phyloP scores from a whole-genome alignment of 2,888 invertebrate species.

The Aethes cnicana region DNA sequence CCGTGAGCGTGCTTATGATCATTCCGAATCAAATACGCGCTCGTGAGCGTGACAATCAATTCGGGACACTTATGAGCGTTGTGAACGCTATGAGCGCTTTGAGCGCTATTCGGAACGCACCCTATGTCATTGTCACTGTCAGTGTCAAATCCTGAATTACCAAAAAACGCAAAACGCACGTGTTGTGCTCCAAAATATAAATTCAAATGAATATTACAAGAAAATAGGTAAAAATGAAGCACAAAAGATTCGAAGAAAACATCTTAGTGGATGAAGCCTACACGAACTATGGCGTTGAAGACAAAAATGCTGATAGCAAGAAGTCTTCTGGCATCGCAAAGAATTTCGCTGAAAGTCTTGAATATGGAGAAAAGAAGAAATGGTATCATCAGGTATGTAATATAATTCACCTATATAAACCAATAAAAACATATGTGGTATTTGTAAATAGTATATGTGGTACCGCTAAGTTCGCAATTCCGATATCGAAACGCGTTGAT shows the following conservation, averaged over 20 bases:
- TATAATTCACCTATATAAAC: too few relatives aligned
- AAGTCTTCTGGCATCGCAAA: conserved; percentile 73
- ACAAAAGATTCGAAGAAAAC: conserved; percentile 77
- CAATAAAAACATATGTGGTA: too few relatives aligned
- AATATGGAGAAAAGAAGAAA: conserved; percentile 81
- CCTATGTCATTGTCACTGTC: conserved; percentile 19
- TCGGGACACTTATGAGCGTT: too few relatives aligned
- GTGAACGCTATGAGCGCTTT: too few relatives aligned
- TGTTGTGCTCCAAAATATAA: conserved; percentile 39
- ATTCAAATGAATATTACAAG: conserved; percentile 15
- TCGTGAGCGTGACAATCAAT: too few relatives aligned
- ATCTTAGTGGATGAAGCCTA: conserved; percentile 76
- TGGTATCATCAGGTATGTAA: conserved; percentile 84
- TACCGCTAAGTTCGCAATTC: too few relatives aligned
- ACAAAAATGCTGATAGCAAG: conserved; percentile 73
- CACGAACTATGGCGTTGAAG: conserved; percentile 66
- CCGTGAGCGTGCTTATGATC: too few relatives aligned
- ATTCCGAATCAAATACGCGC: too few relatives aligned
- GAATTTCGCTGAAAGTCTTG: conserved; percentile 74
- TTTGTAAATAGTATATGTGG: too few relatives aligned
- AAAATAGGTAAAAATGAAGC: conserved; percentile 63
- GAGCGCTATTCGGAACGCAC: too few relatives aligned
- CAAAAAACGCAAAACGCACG: conserved; percentile 44
- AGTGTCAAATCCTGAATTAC: conserved; percentile 26
- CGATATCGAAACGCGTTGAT: too few relatives aligned